phyloP scores from a whole-genome alignment of 30 jellyfish, hydroid and myxozoan species.

The Hydractinia symbiolongicarpus region DNA sequence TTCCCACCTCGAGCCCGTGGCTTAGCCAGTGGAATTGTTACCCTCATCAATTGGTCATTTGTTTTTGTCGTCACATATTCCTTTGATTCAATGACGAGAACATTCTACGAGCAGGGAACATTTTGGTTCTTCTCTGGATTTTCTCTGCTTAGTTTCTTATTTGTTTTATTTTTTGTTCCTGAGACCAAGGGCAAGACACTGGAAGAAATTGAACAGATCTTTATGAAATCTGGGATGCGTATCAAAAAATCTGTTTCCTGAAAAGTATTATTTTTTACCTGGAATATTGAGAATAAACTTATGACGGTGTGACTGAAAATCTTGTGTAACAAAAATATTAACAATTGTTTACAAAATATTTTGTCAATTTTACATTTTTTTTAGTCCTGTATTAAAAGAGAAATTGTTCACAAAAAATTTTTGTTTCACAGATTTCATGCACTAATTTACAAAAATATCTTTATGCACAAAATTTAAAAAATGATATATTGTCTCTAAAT shows the following conservation, averaged over 20 bases:
- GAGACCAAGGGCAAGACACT: conserved; percentile 93
- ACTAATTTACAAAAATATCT: too few species aligned
- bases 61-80: conserved; percentile 71
- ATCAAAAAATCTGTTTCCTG: not conserved
- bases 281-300: too few species aligned
- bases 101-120: conserved; percentile 77
- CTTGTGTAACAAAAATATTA: too few species aligned
- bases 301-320: too few species aligned
- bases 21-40: conserved; percentile 75
- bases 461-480: too few species aligned
- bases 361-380: too few species aligned
- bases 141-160: conserved; percentile 57
- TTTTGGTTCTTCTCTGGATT: conserved; percentile 94
- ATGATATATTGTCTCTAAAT: too few species aligned
- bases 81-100: conserved; percentile 40
- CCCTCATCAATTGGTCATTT: conserved; percentile 78
- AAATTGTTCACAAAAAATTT: too few species aligned
- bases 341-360: too few species aligned
- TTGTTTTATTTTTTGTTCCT: conserved; percentile 80
- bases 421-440: too few species aligned
- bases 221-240: conserved; percentile 11
- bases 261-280: too few species aligned
- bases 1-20: conserved; percentile 98
- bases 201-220: conserved; percentile 82
- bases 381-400: too few species aligned